These are phyloP conservation scores for Centroberyx gerrardi DNA, from an alignment of 2,797 vertebrate species.

Conservation along the genomic window DNA sequence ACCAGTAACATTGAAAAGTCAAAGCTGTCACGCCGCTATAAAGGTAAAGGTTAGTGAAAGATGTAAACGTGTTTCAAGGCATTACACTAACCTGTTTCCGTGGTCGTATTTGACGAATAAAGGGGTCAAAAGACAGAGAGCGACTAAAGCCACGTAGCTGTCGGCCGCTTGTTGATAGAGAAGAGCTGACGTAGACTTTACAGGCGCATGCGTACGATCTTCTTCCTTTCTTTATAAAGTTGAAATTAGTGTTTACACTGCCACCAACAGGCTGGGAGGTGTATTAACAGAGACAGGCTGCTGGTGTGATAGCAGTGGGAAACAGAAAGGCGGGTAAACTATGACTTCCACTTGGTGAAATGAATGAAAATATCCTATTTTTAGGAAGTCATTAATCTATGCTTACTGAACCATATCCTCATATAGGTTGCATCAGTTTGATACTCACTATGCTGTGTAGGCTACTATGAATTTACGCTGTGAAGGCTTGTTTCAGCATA, in stretches of 20 bases:
- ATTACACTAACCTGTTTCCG: constrained; percentile 40
- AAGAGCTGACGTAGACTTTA: constrained; percentile 80
- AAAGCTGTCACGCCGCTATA: accelerated
- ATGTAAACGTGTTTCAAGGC: accelerated
- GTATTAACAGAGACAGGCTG: not conserved
- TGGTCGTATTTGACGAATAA: not conserved
- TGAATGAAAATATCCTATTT: not conserved
- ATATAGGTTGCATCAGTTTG: no score
- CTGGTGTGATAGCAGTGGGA: not conserved
- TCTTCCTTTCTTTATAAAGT: not conserved
- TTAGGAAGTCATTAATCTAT: no score
- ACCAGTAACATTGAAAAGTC: not conserved
- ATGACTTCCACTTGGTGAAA: not conserved
- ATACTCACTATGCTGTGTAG: no score
- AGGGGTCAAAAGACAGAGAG: not conserved
- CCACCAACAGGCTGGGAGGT: constrained; percentile 52
- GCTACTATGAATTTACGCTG: no score
- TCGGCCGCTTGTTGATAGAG: not conserved
- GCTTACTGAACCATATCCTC: no score
- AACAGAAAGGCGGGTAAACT: not conserved
- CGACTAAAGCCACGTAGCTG: constrained; percentile 80
- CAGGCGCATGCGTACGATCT: constrained; percentile 73
- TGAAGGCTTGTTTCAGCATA: no score
- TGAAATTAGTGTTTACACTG: not conserved
- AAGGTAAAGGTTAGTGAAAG: accelerated